Base-by-base conservation (phyloP, 2,888 invertebrate genomes). In the Gari tellinella region DNA sequence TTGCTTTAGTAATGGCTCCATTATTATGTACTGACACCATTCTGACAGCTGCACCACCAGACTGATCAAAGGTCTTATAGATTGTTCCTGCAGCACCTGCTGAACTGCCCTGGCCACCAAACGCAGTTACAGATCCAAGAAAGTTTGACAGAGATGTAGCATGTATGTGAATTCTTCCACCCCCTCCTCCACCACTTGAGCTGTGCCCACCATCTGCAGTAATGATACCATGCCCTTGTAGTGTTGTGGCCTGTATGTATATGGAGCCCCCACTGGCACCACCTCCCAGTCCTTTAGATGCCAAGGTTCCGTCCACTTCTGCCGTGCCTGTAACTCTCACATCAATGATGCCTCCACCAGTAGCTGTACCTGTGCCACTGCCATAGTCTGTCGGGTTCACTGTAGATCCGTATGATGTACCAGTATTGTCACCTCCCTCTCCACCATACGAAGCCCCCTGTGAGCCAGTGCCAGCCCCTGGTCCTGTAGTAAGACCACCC, bases 361-460 rank as follows among this genome's bases (percentile, higher is more conserved):
- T 57, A 0, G 53, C 56, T 58, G 51, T 45, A 8, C 40, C 14
- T 14, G 76, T 75, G 0, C 88, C 86, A 68, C 80, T 80, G 7
- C 88, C 88, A 48, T 67, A 67, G 2, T 63, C 60, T 10, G 26
- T 37, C 7, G 85, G 84, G 0, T 56, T 14, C 23, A 46, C 60
- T 1, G 77, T 63, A 2, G 81, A 81, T 15, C 85, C 86, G 61
- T 84, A 85, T 12, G 76, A 73, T 10, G 64, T 56, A 15, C 55
- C 68, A 5, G 48, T 12, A 40, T 72, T 72, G 12, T 15, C 46
- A 17, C 83, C 83, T 15, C 86, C 86, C 25, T 83, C 78, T 23
- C 87, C 87, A 15, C 87, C 87, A 66, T 85, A 66, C 57, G 84
- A 84, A 3, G 80, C 87, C 1, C 87, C 87, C 37, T 45, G 53